phyloP scores from a whole-genome alignment of 2,888 invertebrate species.

The Ferrisia virgata region DNA sequence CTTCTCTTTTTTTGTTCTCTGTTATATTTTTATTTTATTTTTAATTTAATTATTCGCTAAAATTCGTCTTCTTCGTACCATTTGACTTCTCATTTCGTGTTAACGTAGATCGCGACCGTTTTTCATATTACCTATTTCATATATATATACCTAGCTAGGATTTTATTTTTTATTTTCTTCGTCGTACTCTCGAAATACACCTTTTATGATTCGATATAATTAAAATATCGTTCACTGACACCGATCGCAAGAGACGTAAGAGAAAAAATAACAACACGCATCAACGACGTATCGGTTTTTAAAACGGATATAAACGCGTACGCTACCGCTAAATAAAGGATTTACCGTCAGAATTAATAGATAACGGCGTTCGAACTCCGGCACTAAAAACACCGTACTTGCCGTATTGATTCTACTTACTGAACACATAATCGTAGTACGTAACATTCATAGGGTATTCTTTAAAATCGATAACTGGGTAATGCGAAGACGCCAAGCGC shows the following conservation, averaged over 20 bases:
- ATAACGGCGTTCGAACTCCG: conserved; percentile 43
- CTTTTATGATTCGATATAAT: background rate
- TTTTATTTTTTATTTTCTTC: no score
- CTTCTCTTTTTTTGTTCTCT: background rate
- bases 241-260: background rate
- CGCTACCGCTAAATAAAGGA: conserved; percentile 25
- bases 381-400: conserved; percentile 41
- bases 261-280: background rate
- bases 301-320: background rate
- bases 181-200: no score
- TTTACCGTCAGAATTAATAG: conserved; percentile 40
- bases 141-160: no score
- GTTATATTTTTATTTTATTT: background rate
- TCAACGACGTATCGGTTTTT: background rate
- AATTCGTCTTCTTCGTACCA: no score
- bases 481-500: conserved; percentile 40
- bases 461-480: conserved; percentile 42
- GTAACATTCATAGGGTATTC: conserved; percentile 29
- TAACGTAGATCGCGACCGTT: no score
- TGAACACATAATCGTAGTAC: conserved; percentile 38
- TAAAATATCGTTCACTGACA: background rate
- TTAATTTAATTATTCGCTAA: no score
- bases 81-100: no score
- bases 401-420: conserved; percentile 43
- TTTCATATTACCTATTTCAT: no score